Evolutionary conservation across 1,140 invertebrate species (phyloP), one percentile per base, ranked within the genome.

Genomic region (Eumeta japonica): DNA sequence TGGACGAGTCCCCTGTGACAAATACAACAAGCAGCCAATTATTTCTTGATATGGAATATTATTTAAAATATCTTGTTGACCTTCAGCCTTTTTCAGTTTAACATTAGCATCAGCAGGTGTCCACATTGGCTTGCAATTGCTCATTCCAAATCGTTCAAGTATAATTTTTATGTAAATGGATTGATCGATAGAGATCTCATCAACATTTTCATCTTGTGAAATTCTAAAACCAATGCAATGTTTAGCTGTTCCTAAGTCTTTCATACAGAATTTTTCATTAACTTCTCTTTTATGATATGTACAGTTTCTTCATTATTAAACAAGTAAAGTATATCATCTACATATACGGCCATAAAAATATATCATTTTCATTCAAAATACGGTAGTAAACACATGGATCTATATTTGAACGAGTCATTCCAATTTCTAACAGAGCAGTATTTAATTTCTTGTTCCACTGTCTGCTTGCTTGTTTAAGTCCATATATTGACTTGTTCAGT

Each of bases 401-500:
- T 28, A 46, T 40, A 28, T 45, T 39, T 16, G 43, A 49, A 16
- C 42, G 41, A 29, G 41, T 32, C 39, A 50, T 55, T 15, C 50
- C 45, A 13, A 62, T 36, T 14, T 46, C 45, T 28, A 34, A 37
- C 16, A 68, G 43, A 20, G 39, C 39, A 28, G 44, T 14, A 39
- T 60, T 35, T 16, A 64, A 33, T 44, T 52, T 60, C 15, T 27
- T 15, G 40, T 60, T 62, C 58, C 52, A 64, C 15, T 37, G 19
- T 33, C 41, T 38, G 4, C 55, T 42, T 3, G 62, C 52, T 35
- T 70, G 63, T 35, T 75, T 70, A 3, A 73, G 36, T 1, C 64
- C 67, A 50, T 75, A 70, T 11, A 71, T 35, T 9, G 62, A 29
- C 28, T 63, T 65, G 9, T 65, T 55, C 0, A 68, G 39, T 16